Conservation (phyloP, 2,888 invertebrate genomes). For the Steinernema scapterisci region DNA sequence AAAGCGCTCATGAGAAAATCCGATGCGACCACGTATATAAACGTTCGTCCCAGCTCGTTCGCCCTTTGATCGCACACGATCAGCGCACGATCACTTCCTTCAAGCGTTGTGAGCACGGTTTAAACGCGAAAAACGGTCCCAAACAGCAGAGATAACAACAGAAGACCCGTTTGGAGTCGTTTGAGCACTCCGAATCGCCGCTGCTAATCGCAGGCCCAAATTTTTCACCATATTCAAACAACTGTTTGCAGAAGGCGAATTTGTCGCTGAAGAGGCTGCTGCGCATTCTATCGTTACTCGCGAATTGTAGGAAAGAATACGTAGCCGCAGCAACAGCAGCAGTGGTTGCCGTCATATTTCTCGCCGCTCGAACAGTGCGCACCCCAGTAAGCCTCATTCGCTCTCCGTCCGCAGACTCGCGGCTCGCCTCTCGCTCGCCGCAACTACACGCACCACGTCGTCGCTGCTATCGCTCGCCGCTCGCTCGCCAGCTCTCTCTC, state of each 20-base stretch:
- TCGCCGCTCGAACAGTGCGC: slow-evolving; percentile 21
- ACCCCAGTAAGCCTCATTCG: not conserved
- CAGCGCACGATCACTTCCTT: no score
- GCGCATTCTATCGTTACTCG: no score
- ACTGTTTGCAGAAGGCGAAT: not conserved
- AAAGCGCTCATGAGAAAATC: no score
- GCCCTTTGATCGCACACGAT: no score
- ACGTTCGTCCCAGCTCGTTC: no score
- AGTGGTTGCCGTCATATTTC: slow-evolving; percentile 23
- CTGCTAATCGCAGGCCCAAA: not conserved
- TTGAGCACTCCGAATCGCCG: no score
- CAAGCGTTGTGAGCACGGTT: no score
- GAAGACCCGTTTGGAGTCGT: no score
- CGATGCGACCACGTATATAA: no score
- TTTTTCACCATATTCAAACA: not conserved
- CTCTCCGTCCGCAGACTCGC: not conserved
- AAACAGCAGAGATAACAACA: no score
- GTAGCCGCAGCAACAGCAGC: not conserved
- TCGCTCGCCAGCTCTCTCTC: not conserved
- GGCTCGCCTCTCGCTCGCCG: not conserved
- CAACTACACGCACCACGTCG: not conserved
- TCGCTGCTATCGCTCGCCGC: not conserved
- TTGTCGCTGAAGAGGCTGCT: not conserved
- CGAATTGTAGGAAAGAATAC: not conserved
- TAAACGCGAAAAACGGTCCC: no score